phyloP scores from a whole-genome alignment of 2,888 invertebrate species.

The Parnassius smintheus region DNA sequence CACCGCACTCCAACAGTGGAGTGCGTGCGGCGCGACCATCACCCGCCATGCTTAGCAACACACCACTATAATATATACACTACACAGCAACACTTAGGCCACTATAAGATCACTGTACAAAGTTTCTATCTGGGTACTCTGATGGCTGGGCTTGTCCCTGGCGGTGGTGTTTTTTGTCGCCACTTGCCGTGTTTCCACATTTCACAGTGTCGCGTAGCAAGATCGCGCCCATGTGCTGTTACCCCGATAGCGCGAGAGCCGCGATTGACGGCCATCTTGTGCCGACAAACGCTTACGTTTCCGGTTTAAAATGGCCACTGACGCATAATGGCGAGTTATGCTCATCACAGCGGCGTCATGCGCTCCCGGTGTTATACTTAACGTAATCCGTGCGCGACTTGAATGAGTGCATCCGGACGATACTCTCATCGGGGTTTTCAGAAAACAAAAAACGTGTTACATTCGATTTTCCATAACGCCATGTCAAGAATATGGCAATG shows the following conservation, averaged over 20 bases:
- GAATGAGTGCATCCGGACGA: slow-evolving; percentile 40
- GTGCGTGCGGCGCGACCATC: slow-evolving; percentile 61
- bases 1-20: slow-evolving; percentile 68
- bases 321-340: slow-evolving; percentile 78
- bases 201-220: slow-evolving; percentile 76
- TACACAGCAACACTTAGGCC: slow-evolving; percentile 76
- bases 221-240: slow-evolving; percentile 61
- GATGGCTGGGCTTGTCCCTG: slow-evolving; percentile 74
- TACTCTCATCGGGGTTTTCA: slow-evolving; percentile 63
- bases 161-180: slow-evolving; percentile 82
- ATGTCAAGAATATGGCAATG: too few relatives aligned
- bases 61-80: slow-evolving; percentile 80
- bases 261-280: slow-evolving; percentile 74
- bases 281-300: slow-evolving; percentile 72
- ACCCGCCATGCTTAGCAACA: slow-evolving; percentile 69
- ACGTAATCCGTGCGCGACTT: slow-evolving; percentile 65
- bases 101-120: slow-evolving; percentile 55
- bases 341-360: slow-evolving; percentile 78
- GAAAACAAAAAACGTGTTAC: slow-evolving; percentile 45
- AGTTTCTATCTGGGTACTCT: slow-evolving; percentile 76
- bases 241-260: slow-evolving; percentile 54
- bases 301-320: slow-evolving; percentile 79
- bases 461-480: too few relatives aligned
- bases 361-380: slow-evolving; percentile 65
- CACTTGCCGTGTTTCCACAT: slow-evolving; percentile 92